Percentiles rank a stretch among this genome's conserved stretches.
Conservation (phyloP, 2,113 vertebrate genomes). For the Centropus unirufus region DNA sequence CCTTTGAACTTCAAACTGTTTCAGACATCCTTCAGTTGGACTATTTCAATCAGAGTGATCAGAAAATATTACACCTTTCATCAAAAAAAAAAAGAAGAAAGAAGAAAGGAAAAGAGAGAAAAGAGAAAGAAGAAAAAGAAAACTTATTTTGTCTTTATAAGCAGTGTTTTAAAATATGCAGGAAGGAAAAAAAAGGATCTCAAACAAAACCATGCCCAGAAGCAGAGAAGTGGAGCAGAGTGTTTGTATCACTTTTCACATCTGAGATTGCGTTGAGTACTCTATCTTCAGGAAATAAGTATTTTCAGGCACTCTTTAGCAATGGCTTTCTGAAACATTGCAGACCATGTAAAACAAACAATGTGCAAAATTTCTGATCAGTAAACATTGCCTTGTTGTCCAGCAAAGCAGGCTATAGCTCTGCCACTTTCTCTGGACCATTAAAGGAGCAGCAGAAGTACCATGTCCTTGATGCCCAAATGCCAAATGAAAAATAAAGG, state of each 20-base stretch:
- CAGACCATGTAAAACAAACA: not conserved
- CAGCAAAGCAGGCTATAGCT: not conserved
- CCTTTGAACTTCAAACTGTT: not conserved
- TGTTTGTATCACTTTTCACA: not conserved
- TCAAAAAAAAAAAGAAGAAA: not conserved
- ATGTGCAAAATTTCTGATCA: not conserved
- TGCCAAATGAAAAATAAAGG: not conserved
- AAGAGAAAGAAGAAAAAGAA: not conserved
- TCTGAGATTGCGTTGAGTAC: not conserved
- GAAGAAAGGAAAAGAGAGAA: too few relatives aligned
- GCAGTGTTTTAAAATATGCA: not conserved
- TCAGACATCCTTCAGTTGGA: not conserved
- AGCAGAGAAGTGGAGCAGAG: not conserved
- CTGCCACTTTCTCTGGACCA: not conserved
- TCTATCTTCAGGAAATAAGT: not conserved
- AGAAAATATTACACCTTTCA: not conserved
- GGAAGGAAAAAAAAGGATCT: not conserved
- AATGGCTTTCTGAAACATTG: not conserved
- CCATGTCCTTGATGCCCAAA: not conserved
- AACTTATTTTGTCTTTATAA: not conserved
- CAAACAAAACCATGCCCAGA: not conserved
- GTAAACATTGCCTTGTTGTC: not conserved
- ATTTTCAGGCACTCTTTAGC: not conserved
- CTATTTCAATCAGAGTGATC: not conserved
- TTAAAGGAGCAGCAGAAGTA: not conserved